Conservation (phyloP, 2,113 vertebrate genomes). For the human region GRCh38 chr3:170532001-170532500, state of each 20-base stretch:
- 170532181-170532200: not conserved
- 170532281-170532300: not conserved
- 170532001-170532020: constrained; percentile 7
- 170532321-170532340: not conserved
- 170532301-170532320: not conserved
- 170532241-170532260: not conserved
- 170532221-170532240: not conserved
- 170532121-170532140: not conserved
- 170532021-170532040: not conserved
- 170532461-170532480: not conserved
- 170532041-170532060: not conserved
- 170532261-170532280: not conserved
- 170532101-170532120: rapidly evolving
- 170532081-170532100: not conserved
- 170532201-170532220: not conserved
- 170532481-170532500: not conserved
- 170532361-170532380: not conserved
- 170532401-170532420: not conserved
- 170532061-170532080: constrained; percentile 20
- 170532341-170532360: not conserved
- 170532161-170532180: not conserved
- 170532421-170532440: not conserved
- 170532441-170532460: not conserved
- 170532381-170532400: not conserved
- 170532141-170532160: not conserved